Evolutionary conservation across 92 coral and sea anemone species (phyloP).

Genomic region (Siderastrea radians): DNA sequence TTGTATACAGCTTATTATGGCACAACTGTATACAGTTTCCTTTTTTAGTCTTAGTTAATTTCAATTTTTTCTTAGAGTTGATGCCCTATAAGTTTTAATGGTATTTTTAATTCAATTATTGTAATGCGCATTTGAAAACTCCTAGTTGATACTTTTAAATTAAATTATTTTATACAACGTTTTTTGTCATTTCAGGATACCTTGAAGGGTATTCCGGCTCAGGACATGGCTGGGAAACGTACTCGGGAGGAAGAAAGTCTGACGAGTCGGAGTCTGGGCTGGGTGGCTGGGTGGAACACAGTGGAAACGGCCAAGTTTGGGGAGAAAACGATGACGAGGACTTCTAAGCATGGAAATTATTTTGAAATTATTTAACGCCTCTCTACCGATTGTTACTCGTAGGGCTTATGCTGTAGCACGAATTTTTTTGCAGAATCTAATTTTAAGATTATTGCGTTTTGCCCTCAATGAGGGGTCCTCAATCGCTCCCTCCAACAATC

Average conservation of each 20-base stretch:
- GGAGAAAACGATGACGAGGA: slow-evolving; percentile 14
- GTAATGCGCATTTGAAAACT: no score
- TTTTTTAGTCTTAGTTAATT: not conserved
- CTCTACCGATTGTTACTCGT: no score
- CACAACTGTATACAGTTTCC: not conserved
- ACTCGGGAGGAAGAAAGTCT: not conserved
- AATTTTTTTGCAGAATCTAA: no score
- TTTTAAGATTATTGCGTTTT: no score
- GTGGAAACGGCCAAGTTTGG: not conserved
- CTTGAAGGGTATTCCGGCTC: slow-evolving; percentile 34
- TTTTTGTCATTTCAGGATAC: not conserved
- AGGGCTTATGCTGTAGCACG: no score
- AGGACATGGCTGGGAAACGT: slow-evolving; percentile 26
- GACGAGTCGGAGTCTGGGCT: not conserved
- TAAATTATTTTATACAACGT: not conserved
- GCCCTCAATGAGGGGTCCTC: no score
- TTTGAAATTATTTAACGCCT: no score
- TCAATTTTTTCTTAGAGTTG: no score
- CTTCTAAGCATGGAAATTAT: not conserved
- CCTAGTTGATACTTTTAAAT: not conserved
- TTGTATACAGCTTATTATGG: no score
- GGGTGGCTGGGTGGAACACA: slow-evolving; percentile 14
- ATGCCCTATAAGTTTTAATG: no score
- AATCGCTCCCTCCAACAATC: no score
- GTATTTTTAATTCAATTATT: no score